Percentiles rank a stretch among this genome's conserved stretches.
Conservation (phyloP, 2,113 vertebrate genomes). For the Empidonax alnorum region DNA sequence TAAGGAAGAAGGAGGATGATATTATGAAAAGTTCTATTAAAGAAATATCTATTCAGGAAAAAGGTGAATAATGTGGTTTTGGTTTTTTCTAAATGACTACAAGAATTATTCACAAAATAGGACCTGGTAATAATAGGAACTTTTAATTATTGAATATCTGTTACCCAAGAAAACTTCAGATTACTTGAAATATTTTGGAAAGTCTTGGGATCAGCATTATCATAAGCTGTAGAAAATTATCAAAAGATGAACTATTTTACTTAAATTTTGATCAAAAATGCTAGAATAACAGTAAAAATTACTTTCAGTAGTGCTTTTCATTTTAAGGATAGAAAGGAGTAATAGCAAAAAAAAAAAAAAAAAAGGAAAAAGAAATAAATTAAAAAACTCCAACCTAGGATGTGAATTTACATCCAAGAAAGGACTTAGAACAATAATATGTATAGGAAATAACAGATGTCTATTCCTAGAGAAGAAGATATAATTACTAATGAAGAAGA, state of each 20-base stretch:
- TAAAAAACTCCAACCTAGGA: background rate
- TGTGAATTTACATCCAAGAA: background rate
- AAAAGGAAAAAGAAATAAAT: background rate
- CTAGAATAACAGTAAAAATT: background rate
- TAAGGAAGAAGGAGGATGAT: background rate
- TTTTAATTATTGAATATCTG: background rate
- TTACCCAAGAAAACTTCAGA: background rate
- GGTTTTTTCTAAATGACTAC: background rate
- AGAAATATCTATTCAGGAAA: background rate
- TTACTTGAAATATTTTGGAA: background rate
- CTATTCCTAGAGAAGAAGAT: background rate
- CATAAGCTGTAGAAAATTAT: background rate
- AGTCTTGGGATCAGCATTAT: background rate
- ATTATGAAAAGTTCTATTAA: background rate
- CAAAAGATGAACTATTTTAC: background rate
- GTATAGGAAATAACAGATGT: background rate
- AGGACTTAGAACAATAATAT: background rate
- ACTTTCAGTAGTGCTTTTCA: background rate
- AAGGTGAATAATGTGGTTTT: background rate
- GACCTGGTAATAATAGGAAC: background rate
- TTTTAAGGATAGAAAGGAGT: background rate
- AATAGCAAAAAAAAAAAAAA: background rate
- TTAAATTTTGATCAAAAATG: background rate
- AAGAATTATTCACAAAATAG: background rate
- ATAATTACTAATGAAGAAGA: background rate